Base-by-base conservation (phyloP, 2,797 vertebrate genomes). In the Lophotriccus pileatus region DNA sequence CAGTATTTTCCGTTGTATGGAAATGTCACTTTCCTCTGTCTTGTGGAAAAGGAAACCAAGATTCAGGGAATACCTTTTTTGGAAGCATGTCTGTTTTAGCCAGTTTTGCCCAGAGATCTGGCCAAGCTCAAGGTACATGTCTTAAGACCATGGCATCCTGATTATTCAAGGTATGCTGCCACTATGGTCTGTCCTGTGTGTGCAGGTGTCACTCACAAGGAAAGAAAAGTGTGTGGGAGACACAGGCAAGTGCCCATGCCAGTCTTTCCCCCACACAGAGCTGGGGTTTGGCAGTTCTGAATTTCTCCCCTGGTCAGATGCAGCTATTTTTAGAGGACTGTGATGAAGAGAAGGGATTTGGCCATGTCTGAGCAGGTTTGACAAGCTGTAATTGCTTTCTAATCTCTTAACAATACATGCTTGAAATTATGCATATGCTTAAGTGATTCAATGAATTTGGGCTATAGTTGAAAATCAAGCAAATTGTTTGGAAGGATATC, bases 341-440 rank as follows among this genome's bases (percentile, higher is more conserved):
- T 86, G 73, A 88, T 94, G 58, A 93, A 93, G 89, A 93, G 89
- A 94, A 86, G 28, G 91, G 93, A 94, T 95, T 91, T 94, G 76
- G 68, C 87, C 78, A 83, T 75, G 47, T 88, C 76, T 96, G 93
- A 95, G 43, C 13, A 90, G 36, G 73, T 78, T 69, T 96, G 95
- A 95, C 95, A 94, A 93, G 85, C 74, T 67, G 47, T 96, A 96
- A 96, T 94, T 96, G 83, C 85, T 93, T 95, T 88, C 59, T 96
- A 96, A 96, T 94, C 96, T 92, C 91, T 84, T 91, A 94, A 94
- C 95, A 96, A 95, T 96, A 55, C 62, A 53, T 44, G 32, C 28
- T 91, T 84, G 75, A 84, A 95, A 84, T 88, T 87, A 88, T 94
- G 94, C 95, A 89, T 76, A 46, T 34, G 32, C 34, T 92, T 92